Evolutionary conservation across 2,113 vertebrate species (phyloP).

Genomic region (Silurus glanis): DNA sequence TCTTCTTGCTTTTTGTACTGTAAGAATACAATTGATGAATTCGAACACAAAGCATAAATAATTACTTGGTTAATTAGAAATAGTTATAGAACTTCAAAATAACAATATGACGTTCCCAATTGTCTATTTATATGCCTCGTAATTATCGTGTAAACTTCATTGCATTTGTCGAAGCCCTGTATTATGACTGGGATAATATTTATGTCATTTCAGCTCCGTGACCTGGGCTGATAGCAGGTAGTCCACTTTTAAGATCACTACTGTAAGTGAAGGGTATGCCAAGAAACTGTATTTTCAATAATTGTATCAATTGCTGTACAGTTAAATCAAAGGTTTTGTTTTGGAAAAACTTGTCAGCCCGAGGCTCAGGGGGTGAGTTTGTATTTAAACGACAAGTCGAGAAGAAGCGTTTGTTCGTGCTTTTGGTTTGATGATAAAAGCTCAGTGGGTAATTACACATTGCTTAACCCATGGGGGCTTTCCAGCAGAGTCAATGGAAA

Average conservation of each 20-base stretch:
- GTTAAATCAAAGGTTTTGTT: slow-evolving; percentile 39
- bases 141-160: neutral
- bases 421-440: slow-evolving; percentile 51
- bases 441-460: slow-evolving; percentile 65
- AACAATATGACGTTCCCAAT: neutral
- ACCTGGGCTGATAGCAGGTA: neutral
- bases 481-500: slow-evolving; percentile 77
- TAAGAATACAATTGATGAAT: neutral
- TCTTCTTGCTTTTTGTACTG: neutral
- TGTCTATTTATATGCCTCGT: neutral
- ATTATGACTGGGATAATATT: neutral
- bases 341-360: slow-evolving; percentile 51
- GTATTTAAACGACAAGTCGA: slow-evolving; percentile 57
- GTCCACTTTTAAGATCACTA: neutral
- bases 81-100: too few relatives aligned
- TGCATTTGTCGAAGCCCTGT: neutral
- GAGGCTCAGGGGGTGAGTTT: slow-evolving; percentile 49
- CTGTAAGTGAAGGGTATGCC: neutral
- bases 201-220: neutral
- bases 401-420: slow-evolving; percentile 68
- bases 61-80: too few relatives aligned
- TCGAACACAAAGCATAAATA: neutral
- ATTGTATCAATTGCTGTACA: neutral
- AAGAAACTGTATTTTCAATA: neutral
- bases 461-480: slow-evolving; percentile 67